These are phyloP conservation scores for Oriolus oriolus DNA, from an alignment of 2,113 vertebrate genomes.

Conservation along the genomic window DNA sequence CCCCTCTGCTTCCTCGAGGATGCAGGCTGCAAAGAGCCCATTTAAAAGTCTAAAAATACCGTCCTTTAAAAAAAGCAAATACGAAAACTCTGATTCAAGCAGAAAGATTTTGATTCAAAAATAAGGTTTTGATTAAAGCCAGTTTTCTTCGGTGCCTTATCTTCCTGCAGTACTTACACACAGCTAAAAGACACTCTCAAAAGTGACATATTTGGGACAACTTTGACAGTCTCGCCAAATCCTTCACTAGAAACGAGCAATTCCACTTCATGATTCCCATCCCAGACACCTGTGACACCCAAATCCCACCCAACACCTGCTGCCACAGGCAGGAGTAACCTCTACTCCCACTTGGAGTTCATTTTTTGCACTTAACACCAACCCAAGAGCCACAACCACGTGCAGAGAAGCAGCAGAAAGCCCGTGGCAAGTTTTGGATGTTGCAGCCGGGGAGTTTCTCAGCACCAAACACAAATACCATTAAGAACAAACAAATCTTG, in stretches of 20 bases:
- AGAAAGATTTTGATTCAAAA: neutral
- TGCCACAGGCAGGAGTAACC: accelerated
- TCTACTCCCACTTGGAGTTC: accelerated
- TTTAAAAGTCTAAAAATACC: neutral
- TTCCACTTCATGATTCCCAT: accelerated
- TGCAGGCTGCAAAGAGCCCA: neutral
- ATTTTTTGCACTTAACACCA: accelerated
- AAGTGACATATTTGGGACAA: accelerated
- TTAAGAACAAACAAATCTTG: neutral
- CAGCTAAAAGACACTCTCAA: neutral
- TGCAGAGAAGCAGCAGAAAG: neutral
- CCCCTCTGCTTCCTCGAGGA: accelerated
- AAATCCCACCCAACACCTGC: neutral
- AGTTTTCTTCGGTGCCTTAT: neutral
- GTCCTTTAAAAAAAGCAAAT: neutral
- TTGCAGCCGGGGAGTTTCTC: neutral
- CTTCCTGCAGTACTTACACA: neutral
- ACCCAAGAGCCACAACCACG: neutral
- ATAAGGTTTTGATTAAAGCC: neutral
- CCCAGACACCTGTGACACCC: neutral
- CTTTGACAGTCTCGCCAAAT: accelerated
- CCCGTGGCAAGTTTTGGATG: neutral
- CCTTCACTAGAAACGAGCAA: accelerated
- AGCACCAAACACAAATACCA: neutral
- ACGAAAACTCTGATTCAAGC: neutral